These are phyloP conservation scores for Crotalus horridus DNA, from an alignment of 2,113 vertebrate genomes.

Conservation along the genomic window DNA sequence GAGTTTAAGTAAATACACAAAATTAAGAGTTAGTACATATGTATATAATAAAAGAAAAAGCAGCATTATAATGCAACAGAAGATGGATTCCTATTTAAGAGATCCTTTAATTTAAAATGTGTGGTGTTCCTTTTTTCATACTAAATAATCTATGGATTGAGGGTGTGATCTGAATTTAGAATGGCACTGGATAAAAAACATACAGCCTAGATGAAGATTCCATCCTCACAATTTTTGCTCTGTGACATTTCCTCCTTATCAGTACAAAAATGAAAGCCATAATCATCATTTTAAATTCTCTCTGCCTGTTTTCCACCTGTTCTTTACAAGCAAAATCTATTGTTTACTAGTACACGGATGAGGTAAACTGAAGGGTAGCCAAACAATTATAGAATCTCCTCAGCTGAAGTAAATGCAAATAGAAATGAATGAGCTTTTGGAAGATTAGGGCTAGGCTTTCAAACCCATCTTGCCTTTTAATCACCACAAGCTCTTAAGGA, in stretches of 20 bases:
- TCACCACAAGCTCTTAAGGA: slow-evolving; percentile 29
- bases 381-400: background rate
- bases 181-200: background rate
- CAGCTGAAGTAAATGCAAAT: slow-evolving; percentile 15
- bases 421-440: background rate
- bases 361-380: slow-evolving; percentile 5
- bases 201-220: background rate
- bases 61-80: slow-evolving; percentile 71
- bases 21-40: slow-evolving; percentile 75
- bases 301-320: slow-evolving; percentile 24
- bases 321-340: rapidly evolving
- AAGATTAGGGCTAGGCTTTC: slow-evolving; percentile 27
- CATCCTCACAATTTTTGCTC: slow-evolving; percentile 25
- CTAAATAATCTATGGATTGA: slow-evolving; percentile 55
- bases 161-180: slow-evolving; percentile 51
- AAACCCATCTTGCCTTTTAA: slow-evolving; percentile 26
- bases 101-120: slow-evolving; percentile 77
- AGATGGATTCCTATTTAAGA: slow-evolving; percentile 79
- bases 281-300: slow-evolving; percentile 7
- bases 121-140: slow-evolving; percentile 72
- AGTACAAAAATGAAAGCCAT: slow-evolving; percentile 38
- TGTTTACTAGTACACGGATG: background rate
- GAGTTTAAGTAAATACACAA: slow-evolving; percentile 77
- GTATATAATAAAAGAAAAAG: slow-evolving; percentile 76
- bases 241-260: slow-evolving; percentile 25